Evolutionary conservation across 2,113 vertebrate genomes (phyloP).

Genomic region (Corydoras sp.): DNA sequence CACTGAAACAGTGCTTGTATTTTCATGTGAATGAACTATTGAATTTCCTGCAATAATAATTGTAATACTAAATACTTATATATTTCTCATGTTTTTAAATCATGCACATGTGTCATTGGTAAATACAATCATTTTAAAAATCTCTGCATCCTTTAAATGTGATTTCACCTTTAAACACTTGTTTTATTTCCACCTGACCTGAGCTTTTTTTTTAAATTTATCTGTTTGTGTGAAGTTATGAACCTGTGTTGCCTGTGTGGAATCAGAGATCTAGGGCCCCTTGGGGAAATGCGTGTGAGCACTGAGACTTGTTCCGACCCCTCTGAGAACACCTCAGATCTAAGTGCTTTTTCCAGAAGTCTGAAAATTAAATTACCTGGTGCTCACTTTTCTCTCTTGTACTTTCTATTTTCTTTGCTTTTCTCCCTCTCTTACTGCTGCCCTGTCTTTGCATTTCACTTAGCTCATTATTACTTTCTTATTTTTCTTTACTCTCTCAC

Average conservation of each 20-base stretch:
- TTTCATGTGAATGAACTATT: too few species aligned
- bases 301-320: neutral
- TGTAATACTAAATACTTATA: too few species aligned
- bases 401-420: neutral
- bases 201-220: too few species aligned
- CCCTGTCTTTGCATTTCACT: neutral
- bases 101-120: too few species aligned
- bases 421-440: neutral
- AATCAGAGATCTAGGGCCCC: neutral
- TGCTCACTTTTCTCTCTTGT: neutral
- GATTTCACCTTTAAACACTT: too few species aligned
- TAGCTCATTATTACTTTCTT: neutral
- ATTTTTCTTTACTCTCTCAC: neutral
- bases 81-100: too few species aligned
- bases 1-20: too few species aligned
- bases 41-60: too few species aligned
- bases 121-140: too few species aligned
- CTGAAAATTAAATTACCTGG: slow-evolving; percentile 22
- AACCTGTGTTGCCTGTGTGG: neutral
- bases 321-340: neutral
- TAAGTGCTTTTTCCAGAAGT: slow-evolving; percentile 29
- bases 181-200: too few species aligned
- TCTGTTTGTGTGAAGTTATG: neutral
- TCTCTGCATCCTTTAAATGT: too few species aligned
- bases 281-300: neutral